These are phyloP conservation scores for Acromyrmex heyeri DNA, from an alignment of 1,140 invertebrate genomes.

Conservation along the genomic window DNA sequence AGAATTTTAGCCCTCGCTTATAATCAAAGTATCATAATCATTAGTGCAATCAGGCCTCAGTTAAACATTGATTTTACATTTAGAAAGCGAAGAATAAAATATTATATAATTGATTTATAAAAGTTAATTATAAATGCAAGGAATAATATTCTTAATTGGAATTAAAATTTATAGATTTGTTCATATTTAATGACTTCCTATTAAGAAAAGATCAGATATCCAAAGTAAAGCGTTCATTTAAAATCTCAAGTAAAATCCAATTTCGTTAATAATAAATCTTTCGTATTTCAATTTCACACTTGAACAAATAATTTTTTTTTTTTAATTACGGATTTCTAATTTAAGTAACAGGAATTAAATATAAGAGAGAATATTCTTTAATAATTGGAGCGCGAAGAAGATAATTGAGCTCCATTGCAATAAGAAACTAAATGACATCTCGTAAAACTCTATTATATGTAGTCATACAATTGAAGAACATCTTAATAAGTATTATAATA, in stretches of 20 bases:
- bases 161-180: background rate
- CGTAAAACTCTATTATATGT: background rate
- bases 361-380: no score
- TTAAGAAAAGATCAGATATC: background rate
- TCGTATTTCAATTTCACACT: background rate
- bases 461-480: background rate
- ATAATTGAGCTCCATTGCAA: slow-evolving; percentile 10
- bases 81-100: background rate
- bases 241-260: slow-evolving; percentile 15
- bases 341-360: background rate
- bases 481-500: background rate
- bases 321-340: background rate
- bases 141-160: background rate
- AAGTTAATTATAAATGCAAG: background rate
- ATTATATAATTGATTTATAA: background rate
- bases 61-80: background rate
- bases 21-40: no score
- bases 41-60: background rate
- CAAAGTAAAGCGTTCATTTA: background rate
- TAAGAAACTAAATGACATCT: background rate
- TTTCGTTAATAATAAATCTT: slow-evolving; percentile 23
- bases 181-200: background rate
- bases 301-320: background rate
- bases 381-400: background rate
- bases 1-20: no score